Conservation (phyloP, 2,113 vertebrate species). For the Ciconia maguari region DNA sequence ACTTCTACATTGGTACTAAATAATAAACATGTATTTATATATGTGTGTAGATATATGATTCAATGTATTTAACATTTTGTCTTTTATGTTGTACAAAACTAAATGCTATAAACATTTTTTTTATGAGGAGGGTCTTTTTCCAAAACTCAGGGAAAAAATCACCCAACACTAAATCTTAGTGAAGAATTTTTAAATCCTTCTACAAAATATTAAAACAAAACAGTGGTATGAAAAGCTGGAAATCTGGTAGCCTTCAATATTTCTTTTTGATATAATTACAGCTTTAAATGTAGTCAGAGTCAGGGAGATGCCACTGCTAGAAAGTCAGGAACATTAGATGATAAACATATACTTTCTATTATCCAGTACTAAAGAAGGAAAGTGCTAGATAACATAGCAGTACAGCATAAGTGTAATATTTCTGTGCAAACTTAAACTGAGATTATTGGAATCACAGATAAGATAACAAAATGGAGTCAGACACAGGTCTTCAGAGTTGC, state of each 20-base stretch:
- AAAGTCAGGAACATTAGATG: not conserved
- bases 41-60: not conserved
- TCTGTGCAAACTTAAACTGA: not conserved
- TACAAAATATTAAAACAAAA: not conserved
- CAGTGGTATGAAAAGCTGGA: not conserved
- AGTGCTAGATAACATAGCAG: not conserved
- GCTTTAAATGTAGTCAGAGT: not conserved
- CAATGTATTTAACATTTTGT: not conserved
- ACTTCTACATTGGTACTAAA: not conserved
- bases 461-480: not conserved
- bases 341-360: not conserved
- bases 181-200: not conserved
- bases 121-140: rapidly evolving
- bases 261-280: not conserved
- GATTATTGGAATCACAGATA: not conserved
- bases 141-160: not conserved
- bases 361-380: not conserved
- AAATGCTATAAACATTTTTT: not conserved
- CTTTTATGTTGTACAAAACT: not conserved
- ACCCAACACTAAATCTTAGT: not conserved
- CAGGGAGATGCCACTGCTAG: not conserved
- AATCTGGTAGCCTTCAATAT: not conserved
- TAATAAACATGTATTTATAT: not conserved
- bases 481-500: not conserved
- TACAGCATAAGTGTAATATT: not conserved